A percentile compares a stretch with the other conserved stretches of the same genome.
These are phyloP conservation scores for Muscicapa comitata DNA, from an alignment of 2,797 vertebrate genomes.

Conservation along the genomic window DNA sequence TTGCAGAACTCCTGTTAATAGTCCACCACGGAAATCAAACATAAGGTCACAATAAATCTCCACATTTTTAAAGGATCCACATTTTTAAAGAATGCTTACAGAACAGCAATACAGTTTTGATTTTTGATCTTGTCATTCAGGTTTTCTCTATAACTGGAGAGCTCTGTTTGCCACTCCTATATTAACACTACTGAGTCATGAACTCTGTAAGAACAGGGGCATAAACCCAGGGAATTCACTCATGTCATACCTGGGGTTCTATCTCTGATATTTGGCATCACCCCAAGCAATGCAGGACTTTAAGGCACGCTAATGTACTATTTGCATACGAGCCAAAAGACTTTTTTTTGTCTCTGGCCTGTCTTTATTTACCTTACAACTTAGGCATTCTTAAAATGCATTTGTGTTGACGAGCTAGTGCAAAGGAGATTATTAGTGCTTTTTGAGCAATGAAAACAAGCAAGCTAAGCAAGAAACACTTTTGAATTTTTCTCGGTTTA, in stretches of 20 bases:
- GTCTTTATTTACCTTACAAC: conserved; percentile 48
- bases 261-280: conserved; percentile 43
- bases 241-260: conserved; percentile 52
- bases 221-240: conserved; percentile 37
- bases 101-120: background rate
- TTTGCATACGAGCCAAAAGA: conserved; percentile 63
- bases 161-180: background rate
- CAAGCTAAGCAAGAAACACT: conserved; percentile 52
- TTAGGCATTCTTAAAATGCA: conserved; percentile 48
- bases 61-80: background rate
- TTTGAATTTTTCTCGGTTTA: conserved; percentile 52
- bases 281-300: conserved; percentile 28
- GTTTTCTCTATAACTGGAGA: background rate
- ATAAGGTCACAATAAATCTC: background rate
- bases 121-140: background rate
- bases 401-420: background rate
- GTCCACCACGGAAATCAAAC: background rate
- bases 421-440: conserved; percentile 44
- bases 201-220: background rate
- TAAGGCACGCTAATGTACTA: conserved; percentile 46
- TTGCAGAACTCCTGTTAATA: background rate
- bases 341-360: background rate
- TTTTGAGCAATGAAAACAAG: conserved; percentile 45
- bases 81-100: background rate
- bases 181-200: background rate